Evolutionary conservation across 1,140 invertebrate genomes (phyloP).

Genomic region (Brachionus angularis): DNA sequence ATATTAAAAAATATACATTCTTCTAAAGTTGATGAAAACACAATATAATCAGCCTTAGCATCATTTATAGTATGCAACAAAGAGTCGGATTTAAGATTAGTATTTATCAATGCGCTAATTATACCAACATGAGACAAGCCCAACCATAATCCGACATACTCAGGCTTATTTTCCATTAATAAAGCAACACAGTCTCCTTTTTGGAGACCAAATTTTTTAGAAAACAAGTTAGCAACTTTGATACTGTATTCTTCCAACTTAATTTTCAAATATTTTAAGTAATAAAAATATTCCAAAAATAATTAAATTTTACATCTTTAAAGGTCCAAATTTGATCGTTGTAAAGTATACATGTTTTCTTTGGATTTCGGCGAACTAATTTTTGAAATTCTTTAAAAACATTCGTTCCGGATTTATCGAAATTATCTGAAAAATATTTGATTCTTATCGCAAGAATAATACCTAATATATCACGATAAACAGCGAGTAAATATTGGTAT

Average conservation of each 20-base stretch:
- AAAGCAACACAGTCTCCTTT: constrained; percentile 74
- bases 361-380: not conserved
- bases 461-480: constrained; percentile 15
- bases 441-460: not conserved
- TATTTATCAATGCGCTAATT: constrained; percentile 79
- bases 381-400: constrained; percentile 15
- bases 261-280: no score
- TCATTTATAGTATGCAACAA: constrained; percentile 75
- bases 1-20: no score
- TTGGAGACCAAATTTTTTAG: not conserved
- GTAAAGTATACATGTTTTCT: constrained; percentile 25
- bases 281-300: no score
- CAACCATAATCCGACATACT: constrained; percentile 81
- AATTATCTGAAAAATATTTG: not conserved
- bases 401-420: not conserved
- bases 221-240: constrained; percentile 3
- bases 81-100: constrained; percentile 70
- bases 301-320: constrained; percentile 36
- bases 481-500: not conserved
- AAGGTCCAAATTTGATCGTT: constrained; percentile 36
- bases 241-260: constrained; percentile 17
- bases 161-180: constrained; percentile 74
- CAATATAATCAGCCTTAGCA: constrained; percentile 73
- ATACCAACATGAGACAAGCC: constrained; percentile 79
- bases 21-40: no score